Evolutionary conservation across 2,113 vertebrate genomes (phyloP), one percentile per base, ranked within the genome.

Genomic region (Sclerurus mexicanus): DNA sequence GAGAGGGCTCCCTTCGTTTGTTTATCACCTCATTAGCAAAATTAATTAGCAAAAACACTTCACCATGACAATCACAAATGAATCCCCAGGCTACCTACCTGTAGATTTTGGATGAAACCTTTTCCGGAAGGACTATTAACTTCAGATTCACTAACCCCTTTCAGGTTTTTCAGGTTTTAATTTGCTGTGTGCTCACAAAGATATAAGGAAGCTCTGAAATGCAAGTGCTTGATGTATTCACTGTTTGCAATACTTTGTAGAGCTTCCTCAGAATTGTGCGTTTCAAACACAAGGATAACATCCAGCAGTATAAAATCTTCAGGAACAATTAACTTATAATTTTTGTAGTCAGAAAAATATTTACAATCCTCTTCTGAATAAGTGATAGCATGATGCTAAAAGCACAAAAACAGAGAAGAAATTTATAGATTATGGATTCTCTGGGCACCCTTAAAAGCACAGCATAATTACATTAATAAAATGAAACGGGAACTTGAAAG

Each of bases 11-110:
- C 75, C 22, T 88, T 89, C 72, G 40, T 96, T 95, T 87, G 73
- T 96, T 94, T 96, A 91, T 86, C 94, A 96, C 88, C 92, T 96
- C 93, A 95, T 96, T 96, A 97, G 75, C 81, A 95, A 95, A 96
- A 96, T 93, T 93, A 96, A 96, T 96, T 96, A 97, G 64, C 73
- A 81, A 94, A 95, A 96, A 76, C 75, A 37, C 64, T 91, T 94
- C 78, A 91, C 72, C 46, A 27, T 78, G 81, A 92, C 59, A 93
- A 91, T 85, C 86, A 76, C 44, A 89, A 94, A 94, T 91, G 39
- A 90, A 96, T 92, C 75, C 88, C 90, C 68, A 88, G 64, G 85
- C 87, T 81, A 85, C 64, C 83, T 82, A 93, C 85, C 88, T 92
- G 92, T 63, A 89, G 95, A 92, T 86, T 92, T 84, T 23, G 37